Evolutionary conservation across 2,888 invertebrate genomes (phyloP).

Genomic region (Apodemia duryi): DNA sequence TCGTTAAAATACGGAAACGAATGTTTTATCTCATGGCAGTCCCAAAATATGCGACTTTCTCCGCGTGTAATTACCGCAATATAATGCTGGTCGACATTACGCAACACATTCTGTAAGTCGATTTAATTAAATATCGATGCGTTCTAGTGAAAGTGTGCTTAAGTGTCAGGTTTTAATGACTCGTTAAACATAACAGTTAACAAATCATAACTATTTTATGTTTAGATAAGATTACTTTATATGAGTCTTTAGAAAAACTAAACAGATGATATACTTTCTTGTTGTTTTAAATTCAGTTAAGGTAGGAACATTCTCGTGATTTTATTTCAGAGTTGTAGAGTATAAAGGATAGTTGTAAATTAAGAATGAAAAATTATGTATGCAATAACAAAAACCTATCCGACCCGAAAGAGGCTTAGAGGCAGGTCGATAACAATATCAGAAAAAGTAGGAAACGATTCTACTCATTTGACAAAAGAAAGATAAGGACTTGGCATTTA

Average conservation of each 20-base stretch:
- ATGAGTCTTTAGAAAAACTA: not conserved
- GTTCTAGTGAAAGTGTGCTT: constrained; percentile 49
- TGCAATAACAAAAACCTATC: too few species aligned
- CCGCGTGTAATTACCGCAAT: constrained; percentile 55
- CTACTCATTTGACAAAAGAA: too few species aligned
- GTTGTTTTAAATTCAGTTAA: too few species aligned
- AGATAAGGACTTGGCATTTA: too few species aligned
- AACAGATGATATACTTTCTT: too few species aligned
- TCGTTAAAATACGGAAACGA: constrained; percentile 53
- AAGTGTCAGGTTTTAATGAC: constrained; percentile 36
- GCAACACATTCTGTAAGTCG: constrained; percentile 45
- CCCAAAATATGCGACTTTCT: constrained; percentile 72
- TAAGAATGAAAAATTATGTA: too few species aligned
- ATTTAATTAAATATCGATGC: constrained; percentile 41
- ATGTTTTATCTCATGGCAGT: constrained; percentile 46
- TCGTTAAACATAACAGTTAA: constrained; percentile 22
- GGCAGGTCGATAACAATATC: too few species aligned
- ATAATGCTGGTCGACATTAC: constrained; percentile 39
- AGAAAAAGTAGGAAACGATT: too few species aligned
- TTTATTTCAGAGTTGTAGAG: too few species aligned
- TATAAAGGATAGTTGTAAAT: too few species aligned
- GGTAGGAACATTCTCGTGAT: too few species aligned
- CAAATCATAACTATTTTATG: constrained; percentile 22
- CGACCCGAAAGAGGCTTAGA: too few species aligned
- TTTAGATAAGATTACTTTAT: constrained; percentile 7